phyloP scores from a whole-genome alignment of 2,888 invertebrate genomes.

The Petrolisthes manimaculis region DNA sequence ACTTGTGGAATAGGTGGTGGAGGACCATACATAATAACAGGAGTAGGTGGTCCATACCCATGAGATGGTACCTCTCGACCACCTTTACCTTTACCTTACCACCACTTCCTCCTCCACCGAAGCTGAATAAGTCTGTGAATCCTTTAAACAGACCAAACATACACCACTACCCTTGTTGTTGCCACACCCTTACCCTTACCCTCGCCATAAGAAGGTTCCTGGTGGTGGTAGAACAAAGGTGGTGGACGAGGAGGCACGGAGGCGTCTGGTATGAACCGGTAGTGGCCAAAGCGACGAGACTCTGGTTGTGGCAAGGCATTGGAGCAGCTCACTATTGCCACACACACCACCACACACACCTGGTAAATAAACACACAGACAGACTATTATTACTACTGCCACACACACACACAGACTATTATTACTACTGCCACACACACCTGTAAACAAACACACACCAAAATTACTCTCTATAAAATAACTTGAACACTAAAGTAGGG shows the following conservation, averaged over 20 bases:
- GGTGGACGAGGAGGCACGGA: conserved; percentile 13
- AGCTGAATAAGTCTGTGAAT: conserved; percentile 19
- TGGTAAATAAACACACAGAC: not conserved
- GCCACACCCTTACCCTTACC: conserved; percentile 27
- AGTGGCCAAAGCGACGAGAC: not conserved
- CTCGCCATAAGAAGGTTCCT: not conserved
- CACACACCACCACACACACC: conserved; percentile 22
- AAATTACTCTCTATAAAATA: not conserved
- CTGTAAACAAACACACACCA: not conserved
- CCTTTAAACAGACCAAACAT: conserved; percentile 21
- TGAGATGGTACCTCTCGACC: not conserved
- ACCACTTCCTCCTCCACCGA: not conserved
- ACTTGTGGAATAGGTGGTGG: conserved; percentile 21
- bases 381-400: not conserved
- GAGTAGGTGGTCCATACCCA: not conserved
- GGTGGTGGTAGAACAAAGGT: not conserved
- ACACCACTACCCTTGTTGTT: not conserved
- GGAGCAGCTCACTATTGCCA: not conserved
- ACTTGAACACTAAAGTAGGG: too few relatives aligned
- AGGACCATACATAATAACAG: conserved; percentile 10
- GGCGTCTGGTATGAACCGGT: conserved; percentile 33
- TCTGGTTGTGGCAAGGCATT: conserved; percentile 15
- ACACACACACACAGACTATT: not conserved
- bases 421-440: not conserved
- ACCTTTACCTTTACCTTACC: conserved; percentile 35